Base-by-base conservation (phyloP, 2,113 vertebrate genomes). In the Ahaetulla prasina region DNA sequence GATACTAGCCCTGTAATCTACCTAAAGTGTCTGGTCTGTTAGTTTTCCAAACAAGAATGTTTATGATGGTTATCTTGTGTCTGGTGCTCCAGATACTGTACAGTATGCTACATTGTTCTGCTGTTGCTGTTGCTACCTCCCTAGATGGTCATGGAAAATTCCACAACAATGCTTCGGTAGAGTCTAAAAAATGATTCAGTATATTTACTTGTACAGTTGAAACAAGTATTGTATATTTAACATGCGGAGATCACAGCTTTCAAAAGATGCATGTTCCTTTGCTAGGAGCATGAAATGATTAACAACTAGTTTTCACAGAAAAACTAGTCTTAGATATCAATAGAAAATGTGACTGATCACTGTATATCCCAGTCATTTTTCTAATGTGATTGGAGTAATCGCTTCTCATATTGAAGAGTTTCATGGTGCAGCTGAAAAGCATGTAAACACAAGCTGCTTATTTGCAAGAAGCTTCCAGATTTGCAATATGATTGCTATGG, bases 391-490 rank as follows among this genome's bases (percentile, higher is more conserved):
- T 96, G 96, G 96, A 98, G 97, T 97, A 97, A 96, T 97, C 97
- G 96, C 93, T 95, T 97, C 53, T 91, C 60, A 94, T 95, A 91
- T 94, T 96, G 95, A 97, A 96, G 94, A 96, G 95, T 96, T 97
- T 91, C 30, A 39, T 95, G 93, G 92, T 97, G 97, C 97, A 97
- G 97, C 97, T 20, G 95, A 97, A 94, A 97, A 96, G 96, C 97
- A 97, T 98, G 97, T 98, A 98, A 98, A 98, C 97, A 97, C 97
- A 98, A 98, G 98, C 97, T 98, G 98, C 97, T 97, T 98, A 96
- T 98, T 98, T 98, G 97, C 96, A 97, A 97, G 96, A 97, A 98
- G 96, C 97, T 97, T 98, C 97, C 97, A 97, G 98, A 97, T 98
- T 98, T 97, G 96, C 97, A 97, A 92, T 98, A 97, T 97, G 97